These are phyloP conservation scores for Chiloscyllium punctatum DNA, from an alignment of 2,797 vertebrate species.

Conservation along the genomic window DNA sequence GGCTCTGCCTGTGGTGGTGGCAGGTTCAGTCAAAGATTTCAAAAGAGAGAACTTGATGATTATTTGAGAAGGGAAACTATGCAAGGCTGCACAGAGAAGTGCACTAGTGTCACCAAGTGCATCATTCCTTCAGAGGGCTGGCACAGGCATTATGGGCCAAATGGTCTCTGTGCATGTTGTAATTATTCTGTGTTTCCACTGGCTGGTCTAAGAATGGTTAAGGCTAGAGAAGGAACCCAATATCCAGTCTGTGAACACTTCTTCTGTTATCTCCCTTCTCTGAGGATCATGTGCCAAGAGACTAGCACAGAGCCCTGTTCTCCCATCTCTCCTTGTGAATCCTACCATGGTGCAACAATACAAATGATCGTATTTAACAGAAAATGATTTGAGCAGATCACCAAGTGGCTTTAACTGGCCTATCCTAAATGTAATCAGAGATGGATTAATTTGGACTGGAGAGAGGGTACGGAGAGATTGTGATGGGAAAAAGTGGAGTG, in stretches of 20 bases:
- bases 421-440: neutral
- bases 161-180: neutral
- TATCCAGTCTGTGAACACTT: neutral
- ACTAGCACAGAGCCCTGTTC: neutral
- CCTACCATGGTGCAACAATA: neutral
- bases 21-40: no score
- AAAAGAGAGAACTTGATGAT: no score
- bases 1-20: no score
- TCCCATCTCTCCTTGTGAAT: neutral
- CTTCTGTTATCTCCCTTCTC: no score
- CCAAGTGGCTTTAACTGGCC: neutral
- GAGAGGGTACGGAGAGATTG: neutral
- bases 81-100: no score
- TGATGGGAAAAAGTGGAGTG: neutral
- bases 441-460: neutral
- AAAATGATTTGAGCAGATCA: neutral
- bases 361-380: neutral
- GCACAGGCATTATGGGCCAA: no score
- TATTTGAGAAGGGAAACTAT: no score
- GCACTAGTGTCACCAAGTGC: no score
- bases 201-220: neutral
- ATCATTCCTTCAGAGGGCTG: no score
- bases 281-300: neutral
- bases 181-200: neutral
- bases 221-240: neutral